These are phyloP conservation scores for Salminus brasiliensis DNA, from an alignment of 2,113 vertebrate species.

Conservation along the genomic window DNA sequence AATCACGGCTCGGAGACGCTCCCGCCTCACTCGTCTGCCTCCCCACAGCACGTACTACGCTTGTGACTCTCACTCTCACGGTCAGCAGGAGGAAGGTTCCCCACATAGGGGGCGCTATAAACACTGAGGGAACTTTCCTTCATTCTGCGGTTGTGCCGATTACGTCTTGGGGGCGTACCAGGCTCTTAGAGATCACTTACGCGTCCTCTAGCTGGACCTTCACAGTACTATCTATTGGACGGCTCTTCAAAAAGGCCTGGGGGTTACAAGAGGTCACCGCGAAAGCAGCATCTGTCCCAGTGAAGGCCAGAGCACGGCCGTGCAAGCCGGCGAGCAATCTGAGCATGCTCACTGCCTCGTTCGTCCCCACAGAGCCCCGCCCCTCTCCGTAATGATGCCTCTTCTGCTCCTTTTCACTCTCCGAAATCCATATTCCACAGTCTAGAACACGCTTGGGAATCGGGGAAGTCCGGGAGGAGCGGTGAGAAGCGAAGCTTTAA, in stretches of 20 bases:
- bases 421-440: not conserved
- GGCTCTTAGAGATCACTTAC: too few species aligned
- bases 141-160: too few species aligned
- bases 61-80: not conserved
- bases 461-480: not conserved
- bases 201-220: too few species aligned
- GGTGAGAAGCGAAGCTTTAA: not conserved
- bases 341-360: not conserved
- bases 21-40: not conserved
- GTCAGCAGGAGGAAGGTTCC: not conserved
- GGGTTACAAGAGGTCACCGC: not conserved
- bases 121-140: too few species aligned
- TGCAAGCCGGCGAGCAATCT: not conserved
- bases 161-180: too few species aligned
- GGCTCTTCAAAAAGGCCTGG: too few species aligned
- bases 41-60: not conserved
- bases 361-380: not conserved
- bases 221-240: too few species aligned
- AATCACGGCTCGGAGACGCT: not conserved
- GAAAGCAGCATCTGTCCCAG: not conserved
- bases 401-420: not conserved
- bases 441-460: not conserved
- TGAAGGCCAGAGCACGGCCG: not conserved
- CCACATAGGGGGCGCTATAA: not conserved
- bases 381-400: not conserved